phyloP scores from a whole-genome alignment of 2,113 vertebrate genomes.

The Oostethus manadensis region DNA sequence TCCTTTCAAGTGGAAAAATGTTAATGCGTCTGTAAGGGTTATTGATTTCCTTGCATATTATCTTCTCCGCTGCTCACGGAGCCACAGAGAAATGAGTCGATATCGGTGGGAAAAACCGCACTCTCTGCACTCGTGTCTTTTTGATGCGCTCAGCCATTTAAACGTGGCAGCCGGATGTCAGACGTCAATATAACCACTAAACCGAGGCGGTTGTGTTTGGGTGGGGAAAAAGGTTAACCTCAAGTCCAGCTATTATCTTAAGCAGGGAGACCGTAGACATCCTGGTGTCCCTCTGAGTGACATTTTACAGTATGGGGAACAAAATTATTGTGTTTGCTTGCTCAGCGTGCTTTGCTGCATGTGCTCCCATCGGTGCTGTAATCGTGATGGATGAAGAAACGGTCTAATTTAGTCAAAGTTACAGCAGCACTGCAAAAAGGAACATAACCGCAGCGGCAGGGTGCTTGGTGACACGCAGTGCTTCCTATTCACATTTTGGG shows the following conservation, averaged over 20 bases:
- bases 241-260: background rate
- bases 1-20: background rate
- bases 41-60: conserved; percentile 8
- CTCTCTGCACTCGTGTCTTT: background rate
- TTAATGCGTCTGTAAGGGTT: background rate
- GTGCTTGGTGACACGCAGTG: no score
- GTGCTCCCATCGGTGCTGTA: conserved; percentile 4
- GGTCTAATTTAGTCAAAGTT: conserved; percentile 9
- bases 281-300: background rate
- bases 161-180: background rate
- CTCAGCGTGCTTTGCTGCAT: conserved; percentile 8
- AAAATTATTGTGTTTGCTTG: background rate
- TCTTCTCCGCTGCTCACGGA: background rate
- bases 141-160: background rate
- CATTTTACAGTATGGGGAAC: background rate
- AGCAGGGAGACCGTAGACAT: background rate
- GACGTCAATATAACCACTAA: background rate
- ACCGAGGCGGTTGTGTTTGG: conserved; percentile 3
- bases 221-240: conserved; percentile 4
- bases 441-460: background rate
- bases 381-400: conserved; percentile 19
- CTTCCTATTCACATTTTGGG: no score
- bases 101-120: background rate
- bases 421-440: conserved; percentile 10
- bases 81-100: conserved; percentile 1